phyloP scores from a whole-genome alignment of 2,888 invertebrate genomes.

The Phymatocera aterrima region DNA sequence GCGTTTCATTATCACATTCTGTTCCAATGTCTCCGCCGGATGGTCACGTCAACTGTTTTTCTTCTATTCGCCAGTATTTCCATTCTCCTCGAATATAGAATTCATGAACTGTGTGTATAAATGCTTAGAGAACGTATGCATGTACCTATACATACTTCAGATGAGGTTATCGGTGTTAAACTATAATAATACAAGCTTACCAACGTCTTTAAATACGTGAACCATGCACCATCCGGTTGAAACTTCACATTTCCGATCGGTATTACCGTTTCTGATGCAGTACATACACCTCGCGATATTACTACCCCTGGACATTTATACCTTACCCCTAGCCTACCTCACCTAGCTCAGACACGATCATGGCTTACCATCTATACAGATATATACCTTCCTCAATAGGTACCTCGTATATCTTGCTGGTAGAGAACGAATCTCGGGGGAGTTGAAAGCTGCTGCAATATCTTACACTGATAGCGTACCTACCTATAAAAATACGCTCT shows the following conservation, averaged over 20 bases:
- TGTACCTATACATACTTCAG: no score
- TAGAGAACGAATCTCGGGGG: constrained; percentile 8
- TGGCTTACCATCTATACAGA: constrained; percentile 11
- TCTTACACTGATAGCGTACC: neutral
- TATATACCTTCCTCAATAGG: no score
- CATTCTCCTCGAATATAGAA: no score
- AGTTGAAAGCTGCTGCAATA: constrained; percentile 7
- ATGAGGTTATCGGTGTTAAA: neutral
- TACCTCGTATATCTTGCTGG: neutral
- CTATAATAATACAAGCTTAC: neutral
- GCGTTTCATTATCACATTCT: no score
- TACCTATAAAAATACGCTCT: neutral
- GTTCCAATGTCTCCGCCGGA: no score
- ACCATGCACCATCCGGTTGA: neutral
- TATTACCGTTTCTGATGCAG: neutral
- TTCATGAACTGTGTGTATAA: no score
- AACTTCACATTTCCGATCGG: neutral
- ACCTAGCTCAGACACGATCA: neutral
- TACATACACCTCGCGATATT: neutral
- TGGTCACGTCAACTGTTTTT: no score
- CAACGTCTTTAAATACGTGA: neutral
- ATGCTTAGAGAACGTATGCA: no score
- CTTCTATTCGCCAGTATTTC: no score
- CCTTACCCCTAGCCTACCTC: neutral
- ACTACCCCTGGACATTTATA: neutral